These are phyloP conservation scores for Ectropis crepuscularia DNA, from an alignment of 2,888 invertebrate species.

Conservation along the genomic window DNA sequence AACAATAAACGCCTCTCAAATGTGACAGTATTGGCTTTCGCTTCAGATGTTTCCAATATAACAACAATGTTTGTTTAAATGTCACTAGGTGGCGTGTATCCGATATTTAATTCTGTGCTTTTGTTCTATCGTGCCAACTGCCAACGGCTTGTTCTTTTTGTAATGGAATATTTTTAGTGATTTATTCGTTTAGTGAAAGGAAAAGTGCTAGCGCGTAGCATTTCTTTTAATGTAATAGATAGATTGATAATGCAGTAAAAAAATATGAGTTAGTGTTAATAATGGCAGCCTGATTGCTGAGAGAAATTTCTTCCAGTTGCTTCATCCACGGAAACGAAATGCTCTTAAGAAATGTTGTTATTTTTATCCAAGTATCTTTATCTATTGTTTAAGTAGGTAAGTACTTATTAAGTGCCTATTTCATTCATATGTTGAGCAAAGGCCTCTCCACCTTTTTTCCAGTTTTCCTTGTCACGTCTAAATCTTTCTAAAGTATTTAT, in stretches of 20 bases:
- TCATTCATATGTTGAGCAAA: no score
- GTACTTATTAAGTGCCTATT: no score
- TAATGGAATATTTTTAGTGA: constrained; percentile 54
- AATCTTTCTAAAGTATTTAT: no score
- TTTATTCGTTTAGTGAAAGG: constrained; percentile 54
- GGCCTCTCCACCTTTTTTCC: no score
- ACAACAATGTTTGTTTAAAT: constrained; percentile 60
- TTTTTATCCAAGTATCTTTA: no score
- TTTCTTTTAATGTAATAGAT: constrained; percentile 48
- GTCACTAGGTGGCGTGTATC: constrained; percentile 48
- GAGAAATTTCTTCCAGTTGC: no score
- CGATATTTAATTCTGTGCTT: constrained; percentile 66
- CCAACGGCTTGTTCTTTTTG: constrained; percentile 67
- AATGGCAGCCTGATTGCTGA: no score
- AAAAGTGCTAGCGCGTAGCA: constrained; percentile 45
- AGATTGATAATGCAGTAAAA: constrained; percentile 9
- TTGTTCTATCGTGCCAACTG: constrained; percentile 72
- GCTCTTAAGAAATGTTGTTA: no score
- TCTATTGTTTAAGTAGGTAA: no score
- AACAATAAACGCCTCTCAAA: constrained; percentile 20
- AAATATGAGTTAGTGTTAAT: no score
- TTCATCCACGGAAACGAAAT: no score
- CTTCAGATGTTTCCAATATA: constrained; percentile 56
- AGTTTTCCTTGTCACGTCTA: no score
- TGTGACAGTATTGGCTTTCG: constrained; percentile 23